phyloP scores from a whole-genome alignment of 1,140 invertebrate species.

The Atta cephalotes region DNA sequence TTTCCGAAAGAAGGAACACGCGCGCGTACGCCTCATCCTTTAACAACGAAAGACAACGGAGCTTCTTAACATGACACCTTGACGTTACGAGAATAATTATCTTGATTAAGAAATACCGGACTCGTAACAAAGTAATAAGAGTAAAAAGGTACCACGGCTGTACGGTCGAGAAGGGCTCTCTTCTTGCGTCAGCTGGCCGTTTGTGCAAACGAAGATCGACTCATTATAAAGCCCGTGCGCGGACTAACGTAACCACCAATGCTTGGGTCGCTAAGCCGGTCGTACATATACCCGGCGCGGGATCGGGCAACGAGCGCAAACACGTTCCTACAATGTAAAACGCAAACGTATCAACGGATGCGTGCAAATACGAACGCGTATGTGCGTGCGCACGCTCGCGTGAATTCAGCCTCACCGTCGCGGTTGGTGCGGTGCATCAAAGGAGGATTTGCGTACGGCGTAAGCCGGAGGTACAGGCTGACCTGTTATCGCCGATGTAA shows the following conservation, averaged over 20 bases:
- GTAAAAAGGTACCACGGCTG: conserved; percentile 44
- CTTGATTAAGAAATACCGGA: conserved; percentile 68
- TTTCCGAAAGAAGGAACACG: conserved; percentile 33
- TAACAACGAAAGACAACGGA: conserved; percentile 55
- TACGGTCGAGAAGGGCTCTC: conserved; percentile 19
- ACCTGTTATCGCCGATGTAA: conserved; percentile 57
- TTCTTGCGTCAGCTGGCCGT: conserved; percentile 55
- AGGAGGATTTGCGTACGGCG: conserved; percentile 56
- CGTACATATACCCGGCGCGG: conserved; percentile 26
- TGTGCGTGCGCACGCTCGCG: conserved; percentile 39
- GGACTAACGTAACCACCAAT: conserved; percentile 41
- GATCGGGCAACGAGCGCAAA: conserved; percentile 35
- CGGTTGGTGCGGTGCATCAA: conserved; percentile 42
- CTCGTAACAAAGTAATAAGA: conserved; percentile 60
- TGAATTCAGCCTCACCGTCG: conserved; percentile 44
- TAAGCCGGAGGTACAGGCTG: conserved; percentile 33
- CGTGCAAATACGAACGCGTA: conserved; percentile 39
- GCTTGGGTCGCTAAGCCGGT: conserved; percentile 48
- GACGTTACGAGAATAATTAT: conserved; percentile 64
- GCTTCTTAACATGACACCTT: conserved; percentile 61
- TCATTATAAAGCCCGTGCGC: conserved; percentile 54
- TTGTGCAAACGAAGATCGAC: conserved; percentile 63
- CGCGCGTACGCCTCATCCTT: conserved; percentile 55
- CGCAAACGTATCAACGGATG: conserved; percentile 53
- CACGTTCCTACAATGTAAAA: conserved; percentile 56